Conservation (phyloP, 2,888 invertebrate genomes). For the Erebia ligea region DNA sequence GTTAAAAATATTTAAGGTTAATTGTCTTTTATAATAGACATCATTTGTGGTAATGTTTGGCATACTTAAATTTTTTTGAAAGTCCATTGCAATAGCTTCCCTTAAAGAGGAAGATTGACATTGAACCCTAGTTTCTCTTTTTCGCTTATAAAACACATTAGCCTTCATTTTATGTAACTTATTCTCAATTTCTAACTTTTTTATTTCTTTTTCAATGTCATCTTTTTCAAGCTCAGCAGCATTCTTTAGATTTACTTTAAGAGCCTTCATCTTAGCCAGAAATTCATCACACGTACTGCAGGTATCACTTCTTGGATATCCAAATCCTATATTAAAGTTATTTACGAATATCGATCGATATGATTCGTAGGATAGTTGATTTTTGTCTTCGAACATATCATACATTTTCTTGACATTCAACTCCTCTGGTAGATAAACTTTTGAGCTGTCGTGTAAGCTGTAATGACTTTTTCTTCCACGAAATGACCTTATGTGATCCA, state of each 20-base stretch:
- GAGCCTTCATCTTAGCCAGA: neutral
- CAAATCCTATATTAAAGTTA: neutral
- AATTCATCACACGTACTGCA: neutral
- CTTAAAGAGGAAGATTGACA: slow-evolving; percentile 33
- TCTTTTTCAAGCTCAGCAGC: neutral
- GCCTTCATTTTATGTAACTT: neutral
- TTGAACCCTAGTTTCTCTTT: slow-evolving; percentile 30
- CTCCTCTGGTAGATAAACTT: slow-evolving; percentile 42
- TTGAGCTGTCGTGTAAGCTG: slow-evolving; percentile 22
- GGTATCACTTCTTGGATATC: neutral
- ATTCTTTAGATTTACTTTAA: neutral
- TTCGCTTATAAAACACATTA: slow-evolving; percentile 3
- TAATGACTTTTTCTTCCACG: slow-evolving; percentile 42
- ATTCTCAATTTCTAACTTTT: neutral
- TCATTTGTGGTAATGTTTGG: neutral
- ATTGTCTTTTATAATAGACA: neutral
- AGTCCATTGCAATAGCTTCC: slow-evolving; percentile 40
- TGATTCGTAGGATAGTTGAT: slow-evolving; percentile 1
- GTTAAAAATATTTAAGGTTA: slow-evolving; percentile 41
- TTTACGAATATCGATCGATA: neutral
- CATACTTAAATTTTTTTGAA: slow-evolving; percentile 39
- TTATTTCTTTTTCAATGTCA: neutral
- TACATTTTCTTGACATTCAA: slow-evolving; percentile 35
- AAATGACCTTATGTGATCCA: slow-evolving; percentile 44
- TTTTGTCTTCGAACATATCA: slow-evolving; percentile 15